Conservation (phyloP, 1,140 invertebrate species). For the Prorops nasuta region DNA sequence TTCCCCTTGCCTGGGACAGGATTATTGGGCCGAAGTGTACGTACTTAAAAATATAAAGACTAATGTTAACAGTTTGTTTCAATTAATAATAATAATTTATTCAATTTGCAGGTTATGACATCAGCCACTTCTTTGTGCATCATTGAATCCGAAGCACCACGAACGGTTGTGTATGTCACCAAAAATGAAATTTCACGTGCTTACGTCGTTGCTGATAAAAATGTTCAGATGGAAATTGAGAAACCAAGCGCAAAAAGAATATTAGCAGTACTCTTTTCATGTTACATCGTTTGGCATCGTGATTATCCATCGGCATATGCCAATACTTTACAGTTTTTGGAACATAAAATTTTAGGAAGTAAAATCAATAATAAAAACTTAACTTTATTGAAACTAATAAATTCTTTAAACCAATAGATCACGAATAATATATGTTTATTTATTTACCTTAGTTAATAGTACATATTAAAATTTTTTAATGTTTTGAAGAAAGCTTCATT, state of each 20-base stretch:
- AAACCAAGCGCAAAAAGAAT: neutral
- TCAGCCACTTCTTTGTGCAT: neutral
- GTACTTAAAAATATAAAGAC: too few relatives aligned
- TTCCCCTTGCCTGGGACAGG: too few relatives aligned
- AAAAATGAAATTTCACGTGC: neutral
- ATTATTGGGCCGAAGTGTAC: too few relatives aligned
- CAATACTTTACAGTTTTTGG: neutral
- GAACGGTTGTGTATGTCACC: neutral
- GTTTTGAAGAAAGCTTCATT: too few relatives aligned
- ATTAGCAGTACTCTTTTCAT: neutral
- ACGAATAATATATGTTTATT: too few relatives aligned
- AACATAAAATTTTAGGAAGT: neutral
- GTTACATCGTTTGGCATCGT: neutral
- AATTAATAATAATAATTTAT: too few relatives aligned
- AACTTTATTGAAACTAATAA: too few relatives aligned
- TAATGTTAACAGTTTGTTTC: too few relatives aligned
- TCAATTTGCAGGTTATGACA: neutral
- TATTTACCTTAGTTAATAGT: too few relatives aligned
- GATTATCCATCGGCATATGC: neutral
- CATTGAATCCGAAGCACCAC: neutral
- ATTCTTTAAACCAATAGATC: too few relatives aligned
- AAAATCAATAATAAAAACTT: neutral
- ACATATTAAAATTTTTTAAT: too few relatives aligned
- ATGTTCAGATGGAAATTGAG: neutral
- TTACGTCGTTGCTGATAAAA: neutral